These are phyloP conservation scores for Cephalopholis sonnerati DNA, from an alignment of 2,113 vertebrate genomes.

Conservation along the genomic window DNA sequence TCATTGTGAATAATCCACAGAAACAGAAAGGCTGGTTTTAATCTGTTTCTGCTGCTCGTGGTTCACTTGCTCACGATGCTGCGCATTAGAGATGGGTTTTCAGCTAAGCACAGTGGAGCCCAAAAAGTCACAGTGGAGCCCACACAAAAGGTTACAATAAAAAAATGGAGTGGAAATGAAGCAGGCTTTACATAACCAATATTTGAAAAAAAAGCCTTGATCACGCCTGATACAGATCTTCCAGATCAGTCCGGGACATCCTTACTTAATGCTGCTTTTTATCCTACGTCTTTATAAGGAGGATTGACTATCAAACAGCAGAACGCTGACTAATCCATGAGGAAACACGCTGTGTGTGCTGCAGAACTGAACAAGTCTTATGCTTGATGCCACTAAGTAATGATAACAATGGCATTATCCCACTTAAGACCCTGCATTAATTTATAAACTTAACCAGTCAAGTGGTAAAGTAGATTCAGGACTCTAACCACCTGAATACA, in stretches of 20 bases:
- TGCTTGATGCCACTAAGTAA: neutral
- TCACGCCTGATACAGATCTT: neutral
- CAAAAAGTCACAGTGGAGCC: neutral
- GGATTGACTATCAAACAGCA: neutral
- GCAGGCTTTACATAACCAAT: neutral
- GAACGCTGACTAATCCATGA: neutral
- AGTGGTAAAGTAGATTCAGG: neutral
- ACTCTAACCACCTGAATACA: slow-evolving; percentile 5
- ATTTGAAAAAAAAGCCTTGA: neutral
- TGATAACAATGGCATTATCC: neutral
- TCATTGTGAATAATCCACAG: neutral
- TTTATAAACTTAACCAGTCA: neutral
- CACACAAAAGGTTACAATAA: neutral
- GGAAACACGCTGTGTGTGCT: neutral
- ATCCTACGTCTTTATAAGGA: slow-evolving; percentile 1
- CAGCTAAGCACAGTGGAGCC: neutral
- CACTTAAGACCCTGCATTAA: neutral
- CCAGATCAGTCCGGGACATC: neutral
- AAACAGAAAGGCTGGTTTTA: neutral
- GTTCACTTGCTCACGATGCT: neutral
- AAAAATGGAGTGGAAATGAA: neutral
- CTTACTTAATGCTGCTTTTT: neutral
- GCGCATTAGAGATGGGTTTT: neutral
- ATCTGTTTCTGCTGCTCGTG: neutral
- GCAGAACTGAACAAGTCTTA: neutral